These are phyloP conservation scores for Gymnosoma rotundatum DNA, from an alignment of 2,888 invertebrate genomes.

Conservation along the genomic window DNA sequence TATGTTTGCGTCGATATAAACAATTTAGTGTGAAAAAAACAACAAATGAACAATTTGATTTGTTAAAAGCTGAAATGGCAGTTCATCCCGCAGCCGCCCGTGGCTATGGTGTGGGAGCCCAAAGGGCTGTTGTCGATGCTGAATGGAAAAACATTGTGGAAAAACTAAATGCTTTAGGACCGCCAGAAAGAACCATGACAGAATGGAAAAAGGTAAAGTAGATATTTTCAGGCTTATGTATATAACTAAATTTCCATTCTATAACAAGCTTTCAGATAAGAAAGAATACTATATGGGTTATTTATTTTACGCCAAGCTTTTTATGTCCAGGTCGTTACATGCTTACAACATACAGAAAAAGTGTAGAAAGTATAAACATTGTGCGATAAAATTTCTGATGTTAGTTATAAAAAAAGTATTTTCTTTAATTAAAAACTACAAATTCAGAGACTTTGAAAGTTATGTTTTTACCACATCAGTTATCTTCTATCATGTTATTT, in stretches of 20 bases:
- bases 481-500: no score
- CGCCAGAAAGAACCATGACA: constrained; percentile 58
- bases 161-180: constrained; percentile 63
- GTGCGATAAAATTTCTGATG: no score
- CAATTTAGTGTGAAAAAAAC: constrained; percentile 59
- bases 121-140: constrained; percentile 58
- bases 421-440: no score
- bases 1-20: constrained; percentile 12
- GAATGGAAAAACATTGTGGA: constrained; percentile 66
- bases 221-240: not conserved
- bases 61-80: constrained; percentile 64
- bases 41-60: constrained; percentile 61
- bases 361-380: no score
- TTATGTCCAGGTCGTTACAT: no score
- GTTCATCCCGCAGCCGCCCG: constrained; percentile 57
- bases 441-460: no score
- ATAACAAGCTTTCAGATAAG: no score
- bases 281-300: no score
- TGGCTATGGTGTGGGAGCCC: constrained; percentile 52
- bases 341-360: no score
- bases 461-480: no score
- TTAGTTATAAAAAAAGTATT: no score
- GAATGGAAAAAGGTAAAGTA: constrained; percentile 66
- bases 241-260: not conserved
- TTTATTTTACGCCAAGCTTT: no score